Evolutionary conservation across 1,140 invertebrate genomes (phyloP).

Genomic region (Eufriesea mexicana): DNA sequence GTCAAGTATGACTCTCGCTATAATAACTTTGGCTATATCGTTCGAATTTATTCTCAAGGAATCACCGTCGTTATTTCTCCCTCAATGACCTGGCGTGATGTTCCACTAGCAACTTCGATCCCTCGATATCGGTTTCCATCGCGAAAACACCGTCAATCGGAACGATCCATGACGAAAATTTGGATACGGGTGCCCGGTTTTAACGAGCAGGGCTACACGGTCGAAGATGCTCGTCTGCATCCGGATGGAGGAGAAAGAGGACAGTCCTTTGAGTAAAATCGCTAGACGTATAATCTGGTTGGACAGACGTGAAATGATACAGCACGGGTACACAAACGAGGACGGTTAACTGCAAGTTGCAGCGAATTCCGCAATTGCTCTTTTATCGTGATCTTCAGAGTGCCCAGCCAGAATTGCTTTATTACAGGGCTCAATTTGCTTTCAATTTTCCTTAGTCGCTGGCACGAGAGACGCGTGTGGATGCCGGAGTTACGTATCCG

Average conservation of each 20-base stretch:
- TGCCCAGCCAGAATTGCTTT: conserved; percentile 62
- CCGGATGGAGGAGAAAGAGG: neutral
- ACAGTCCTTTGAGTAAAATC: conserved; percentile 48
- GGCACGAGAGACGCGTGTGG: neutral
- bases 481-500: neutral
- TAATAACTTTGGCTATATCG: neutral
- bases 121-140: no score
- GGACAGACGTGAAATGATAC: conserved; percentile 55
- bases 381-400: conserved; percentile 63
- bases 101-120: no score
- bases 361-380: conserved; percentile 61
- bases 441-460: conserved; percentile 55
- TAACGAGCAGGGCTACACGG: neutral
- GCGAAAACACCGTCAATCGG: no score
- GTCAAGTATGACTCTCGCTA: no score
- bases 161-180: neutral
- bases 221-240: neutral
- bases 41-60: neutral
- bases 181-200: neutral
- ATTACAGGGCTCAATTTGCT: conserved; percentile 62
- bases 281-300: conserved; percentile 46
- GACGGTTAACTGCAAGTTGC: conserved; percentile 60
- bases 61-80: no score
- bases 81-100: neutral
- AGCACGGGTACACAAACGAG: conserved; percentile 48